phyloP scores from a whole-genome alignment of 2,888 invertebrate species.

The Eristalis arbustorum region DNA sequence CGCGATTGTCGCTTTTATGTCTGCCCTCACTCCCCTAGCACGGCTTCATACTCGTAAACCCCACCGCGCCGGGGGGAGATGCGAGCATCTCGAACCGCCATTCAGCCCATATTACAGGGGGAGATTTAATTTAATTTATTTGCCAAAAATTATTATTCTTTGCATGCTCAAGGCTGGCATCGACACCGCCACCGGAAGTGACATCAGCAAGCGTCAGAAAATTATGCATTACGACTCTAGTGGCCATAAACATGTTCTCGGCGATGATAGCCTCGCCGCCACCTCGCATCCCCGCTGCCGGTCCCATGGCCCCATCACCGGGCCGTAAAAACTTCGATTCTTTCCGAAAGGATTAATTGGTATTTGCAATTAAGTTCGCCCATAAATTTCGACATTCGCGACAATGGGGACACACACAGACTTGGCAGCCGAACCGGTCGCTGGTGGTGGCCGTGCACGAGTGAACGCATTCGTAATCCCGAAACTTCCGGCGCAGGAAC shows the following conservation, averaged over 20 bases:
- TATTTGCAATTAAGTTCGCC: slow-evolving; percentile 68
- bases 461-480: slow-evolving; percentile 55
- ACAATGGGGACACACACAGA: slow-evolving; percentile 59
- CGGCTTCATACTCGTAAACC: background rate
- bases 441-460: slow-evolving; percentile 11
- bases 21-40: background rate
- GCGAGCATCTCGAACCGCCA: slow-evolving; percentile 23
- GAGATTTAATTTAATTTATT: slow-evolving; percentile 65
- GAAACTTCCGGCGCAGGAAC: slow-evolving; percentile 1
- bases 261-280: slow-evolving; percentile 11
- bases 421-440: slow-evolving; percentile 32
- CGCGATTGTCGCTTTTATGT: slow-evolving; percentile 49
- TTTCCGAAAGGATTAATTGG: slow-evolving; percentile 68
- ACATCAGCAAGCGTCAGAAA: slow-evolving; percentile 57
- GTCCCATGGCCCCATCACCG: background rate
- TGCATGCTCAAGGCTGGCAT: slow-evolving; percentile 23
- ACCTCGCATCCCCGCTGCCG: background rate
- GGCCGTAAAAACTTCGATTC: slow-evolving; percentile 62
- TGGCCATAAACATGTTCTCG: slow-evolving; percentile 63
- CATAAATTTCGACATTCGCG: slow-evolving; percentile 63
- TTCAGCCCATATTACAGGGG: slow-evolving; percentile 12
- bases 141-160: slow-evolving; percentile 60
- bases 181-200: slow-evolving; percentile 17
- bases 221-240: slow-evolving; percentile 68
- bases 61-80: background rate